Conservation (phyloP, 2,113 vertebrate genomes). For the Speoplatyrhinus poulsoni region DNA sequence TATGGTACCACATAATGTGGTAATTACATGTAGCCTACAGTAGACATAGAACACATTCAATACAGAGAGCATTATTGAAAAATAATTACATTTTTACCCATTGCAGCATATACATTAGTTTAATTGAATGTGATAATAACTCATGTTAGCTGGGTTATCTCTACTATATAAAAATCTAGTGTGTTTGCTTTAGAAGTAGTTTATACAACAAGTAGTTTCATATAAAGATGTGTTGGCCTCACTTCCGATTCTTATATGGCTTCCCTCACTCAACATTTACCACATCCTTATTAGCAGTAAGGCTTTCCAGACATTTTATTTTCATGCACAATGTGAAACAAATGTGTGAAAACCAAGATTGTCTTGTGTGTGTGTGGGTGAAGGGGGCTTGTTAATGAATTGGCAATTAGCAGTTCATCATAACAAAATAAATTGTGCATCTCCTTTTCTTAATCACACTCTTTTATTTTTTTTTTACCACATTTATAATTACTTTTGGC, state of each 20-base stretch:
- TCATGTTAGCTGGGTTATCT: neutral
- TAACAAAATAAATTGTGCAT: constrained; percentile 28
- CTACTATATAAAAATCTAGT: too few species aligned
- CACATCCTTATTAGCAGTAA: neutral
- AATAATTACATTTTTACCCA: neutral
- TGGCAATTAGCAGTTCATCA: constrained; percentile 51
- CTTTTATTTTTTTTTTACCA: too few species aligned
- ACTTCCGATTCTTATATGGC: neutral
- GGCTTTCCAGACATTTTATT: neutral
- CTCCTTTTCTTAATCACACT: neutral
- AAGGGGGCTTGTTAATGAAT: constrained; percentile 49
- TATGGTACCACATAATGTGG: neutral
- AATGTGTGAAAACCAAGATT: too few species aligned
- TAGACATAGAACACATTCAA: too few species aligned
- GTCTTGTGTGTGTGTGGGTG: neutral
- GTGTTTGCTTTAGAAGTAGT: too few species aligned
- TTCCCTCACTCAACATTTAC: neutral
- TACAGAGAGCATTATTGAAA: neutral
- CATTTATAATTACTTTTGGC: too few species aligned
- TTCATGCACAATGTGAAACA: neutral
- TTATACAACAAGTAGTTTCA: too few species aligned
- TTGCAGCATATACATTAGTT: neutral
- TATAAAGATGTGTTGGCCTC: neutral
- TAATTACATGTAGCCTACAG: neutral
- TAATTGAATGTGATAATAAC: too few species aligned